Evolutionary conservation across 92 coral and sea anemone genomes (phyloP).

Genomic region (Plumapathes pennacea): DNA sequence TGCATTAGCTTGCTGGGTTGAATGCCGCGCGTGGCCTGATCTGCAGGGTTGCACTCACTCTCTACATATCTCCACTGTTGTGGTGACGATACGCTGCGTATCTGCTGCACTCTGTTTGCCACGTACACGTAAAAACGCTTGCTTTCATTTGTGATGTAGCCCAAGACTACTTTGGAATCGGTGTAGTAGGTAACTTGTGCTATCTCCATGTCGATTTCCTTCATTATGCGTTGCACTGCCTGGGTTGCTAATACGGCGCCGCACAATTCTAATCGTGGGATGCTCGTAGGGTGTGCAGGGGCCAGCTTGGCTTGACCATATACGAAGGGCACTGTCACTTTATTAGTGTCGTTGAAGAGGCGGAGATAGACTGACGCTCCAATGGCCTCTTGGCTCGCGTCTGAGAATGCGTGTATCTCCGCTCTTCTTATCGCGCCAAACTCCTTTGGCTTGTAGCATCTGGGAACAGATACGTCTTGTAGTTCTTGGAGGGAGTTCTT

Average conservation of each 20-base stretch:
- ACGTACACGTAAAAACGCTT: slow-evolving; percentile 38
- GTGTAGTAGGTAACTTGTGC: slow-evolving; percentile 28
- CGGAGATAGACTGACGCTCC: no score
- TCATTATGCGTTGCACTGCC: slow-evolving; percentile 21
- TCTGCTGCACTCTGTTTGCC: slow-evolving; percentile 36
- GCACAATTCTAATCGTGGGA: slow-evolving; percentile 21
- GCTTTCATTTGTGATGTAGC: slow-evolving; percentile 26
- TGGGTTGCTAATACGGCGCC: slow-evolving; percentile 27
- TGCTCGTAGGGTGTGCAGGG: slow-evolving; percentile 13
- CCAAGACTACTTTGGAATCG: slow-evolving; percentile 41
- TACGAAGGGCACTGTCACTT: no score
- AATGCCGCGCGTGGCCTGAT: no score
- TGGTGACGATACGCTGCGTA: slow-evolving; percentile 29
- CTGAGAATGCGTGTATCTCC: no score
- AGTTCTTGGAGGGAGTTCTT: no score
- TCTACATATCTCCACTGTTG: slow-evolving; percentile 19
- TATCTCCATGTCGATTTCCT: slow-evolving; percentile 31
- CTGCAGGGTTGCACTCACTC: neutral
- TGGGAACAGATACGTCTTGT: no score
- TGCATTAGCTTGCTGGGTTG: no score
- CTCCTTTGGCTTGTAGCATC: no score
- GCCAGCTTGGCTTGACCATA: no score
- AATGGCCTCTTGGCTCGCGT: no score
- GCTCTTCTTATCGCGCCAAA: no score
- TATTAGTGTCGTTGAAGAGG: no score